A percentile compares a stretch with the other conserved stretches of the same genome.
Conservation (phyloP, 92 coral and sea anemone species). For the Umimayanthus chanpuru region DNA sequence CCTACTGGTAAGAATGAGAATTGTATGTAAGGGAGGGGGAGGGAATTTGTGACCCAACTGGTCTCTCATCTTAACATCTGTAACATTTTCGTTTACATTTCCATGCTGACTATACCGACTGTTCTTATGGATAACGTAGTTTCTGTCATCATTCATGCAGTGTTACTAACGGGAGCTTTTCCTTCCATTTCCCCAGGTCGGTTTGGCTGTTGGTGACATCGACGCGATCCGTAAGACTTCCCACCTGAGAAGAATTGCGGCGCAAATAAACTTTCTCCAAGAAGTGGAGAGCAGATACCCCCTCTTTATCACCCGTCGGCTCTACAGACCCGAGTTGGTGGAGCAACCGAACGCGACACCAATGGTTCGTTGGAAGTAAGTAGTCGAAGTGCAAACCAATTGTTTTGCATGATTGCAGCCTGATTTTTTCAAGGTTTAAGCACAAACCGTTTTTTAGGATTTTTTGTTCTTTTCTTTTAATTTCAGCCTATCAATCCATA, state of each 20-base stretch:
- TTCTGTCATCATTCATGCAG: not conserved
- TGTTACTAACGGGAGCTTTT: too few relatives aligned
- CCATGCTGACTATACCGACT: conserved; percentile 66
- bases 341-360: conserved; percentile 56
- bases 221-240: conserved; percentile 62
- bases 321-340: conserved; percentile 53
- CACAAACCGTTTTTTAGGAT: too few relatives aligned
- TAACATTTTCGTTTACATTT: conserved; percentile 55
- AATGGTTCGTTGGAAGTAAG: conserved; percentile 46
- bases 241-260: conserved; percentile 60
- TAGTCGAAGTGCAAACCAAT: not conserved
- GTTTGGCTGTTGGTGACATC: conserved; percentile 68
- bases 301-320: conserved; percentile 57
- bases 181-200: conserved; percentile 33
- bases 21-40: not conserved
- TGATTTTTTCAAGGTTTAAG: not conserved
- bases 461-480: too few relatives aligned
- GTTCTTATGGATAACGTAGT: conserved; percentile 49
- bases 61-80: conserved; percentile 64
- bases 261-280: conserved; percentile 69
- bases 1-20: conserved; percentile 67
- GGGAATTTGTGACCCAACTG: conserved; percentile 50
- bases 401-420: not conserved
- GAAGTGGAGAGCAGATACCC: conserved; percentile 79
- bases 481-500: too few relatives aligned